A percentile compares a stretch with the other conserved stretches of the same genome.
These are phyloP conservation scores for Diploscapter pachys DNA, from an alignment of 1,140 invertebrate species.

Conservation along the genomic window DNA sequence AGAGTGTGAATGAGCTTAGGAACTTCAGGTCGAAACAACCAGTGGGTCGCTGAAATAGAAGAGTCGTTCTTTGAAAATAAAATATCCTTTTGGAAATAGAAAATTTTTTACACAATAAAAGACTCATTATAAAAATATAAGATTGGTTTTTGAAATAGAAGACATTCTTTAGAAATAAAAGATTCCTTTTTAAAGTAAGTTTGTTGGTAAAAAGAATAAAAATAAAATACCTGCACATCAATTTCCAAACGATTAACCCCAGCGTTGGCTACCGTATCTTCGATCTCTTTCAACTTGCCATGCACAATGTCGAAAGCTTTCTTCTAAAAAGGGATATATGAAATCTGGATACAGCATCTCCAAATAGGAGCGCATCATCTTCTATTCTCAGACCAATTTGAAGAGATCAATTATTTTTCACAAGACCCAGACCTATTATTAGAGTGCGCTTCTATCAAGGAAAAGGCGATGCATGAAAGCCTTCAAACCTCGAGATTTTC, in stretches of 20 bases:
- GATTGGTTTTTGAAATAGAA: neutral
- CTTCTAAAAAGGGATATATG: conserved; percentile 25
- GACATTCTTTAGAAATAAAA: neutral
- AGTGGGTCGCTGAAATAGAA: conserved; percentile 65
- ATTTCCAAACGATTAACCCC: conserved; percentile 8
- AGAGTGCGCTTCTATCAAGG: neutral
- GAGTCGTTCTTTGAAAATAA: conserved; percentile 3
- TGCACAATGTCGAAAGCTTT: conserved; percentile 60
- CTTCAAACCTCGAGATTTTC: conserved; percentile 45
- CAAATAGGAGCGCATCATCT: neutral
- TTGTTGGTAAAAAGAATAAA: neutral
- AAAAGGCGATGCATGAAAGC: neutral
- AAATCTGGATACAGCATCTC: conserved; percentile 5
- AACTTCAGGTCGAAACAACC: conserved; percentile 76
- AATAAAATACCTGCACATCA: neutral
- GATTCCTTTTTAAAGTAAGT: neutral
- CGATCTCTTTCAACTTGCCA: conserved; percentile 26
- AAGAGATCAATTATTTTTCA: neutral
- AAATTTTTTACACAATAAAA: conserved; percentile 2
- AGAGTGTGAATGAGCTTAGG: conserved; percentile 68
- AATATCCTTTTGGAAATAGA: neutral
- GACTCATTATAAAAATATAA: neutral
- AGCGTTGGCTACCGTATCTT: neutral
- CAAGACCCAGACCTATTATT: neutral
- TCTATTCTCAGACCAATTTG: neutral